These are phyloP conservation scores for Ornithoptera alexandrae DNA, from an alignment of 2,888 invertebrate species.

Conservation along the genomic window DNA sequence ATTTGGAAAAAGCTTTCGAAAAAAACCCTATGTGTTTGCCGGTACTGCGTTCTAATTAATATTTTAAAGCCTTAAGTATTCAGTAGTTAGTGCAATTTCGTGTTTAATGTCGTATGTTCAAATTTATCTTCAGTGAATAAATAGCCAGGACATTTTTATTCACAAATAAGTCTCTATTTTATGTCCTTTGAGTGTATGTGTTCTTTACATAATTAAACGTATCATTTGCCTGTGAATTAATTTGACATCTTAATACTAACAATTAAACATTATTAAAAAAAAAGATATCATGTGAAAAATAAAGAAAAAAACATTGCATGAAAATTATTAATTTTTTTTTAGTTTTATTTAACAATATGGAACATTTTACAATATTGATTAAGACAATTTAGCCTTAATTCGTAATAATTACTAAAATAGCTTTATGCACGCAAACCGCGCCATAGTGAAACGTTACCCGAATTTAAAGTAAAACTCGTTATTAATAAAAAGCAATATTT, in stretches of 20 bases:
- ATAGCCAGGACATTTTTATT: slow-evolving; percentile 60
- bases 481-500: background rate
- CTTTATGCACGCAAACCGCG: background rate
- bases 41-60: slow-evolving; percentile 19
- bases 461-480: background rate
- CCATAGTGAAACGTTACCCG: background rate
- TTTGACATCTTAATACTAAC: slow-evolving; percentile 7
- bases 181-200: slow-evolving; percentile 63
- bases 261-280: background rate
- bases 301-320: background rate
- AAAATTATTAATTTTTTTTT: background rate
- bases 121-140: slow-evolving; percentile 51
- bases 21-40: slow-evolving; percentile 14
- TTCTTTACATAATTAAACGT: slow-evolving; percentile 46
- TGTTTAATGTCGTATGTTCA: slow-evolving; percentile 14
- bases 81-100: slow-evolving; percentile 24
- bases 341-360: background rate
- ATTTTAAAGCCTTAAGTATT: slow-evolving; percentile 11
- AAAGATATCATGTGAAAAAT: background rate
- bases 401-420: background rate
- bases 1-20: slow-evolving; percentile 18
- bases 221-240: slow-evolving; percentile 33
- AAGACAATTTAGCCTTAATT: too few relatives aligned
- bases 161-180: slow-evolving; percentile 43
- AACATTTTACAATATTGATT: background rate